These are phyloP conservation scores for Fistularia commersonii DNA, from an alignment of 2,797 vertebrate species.

Conservation along the genomic window DNA sequence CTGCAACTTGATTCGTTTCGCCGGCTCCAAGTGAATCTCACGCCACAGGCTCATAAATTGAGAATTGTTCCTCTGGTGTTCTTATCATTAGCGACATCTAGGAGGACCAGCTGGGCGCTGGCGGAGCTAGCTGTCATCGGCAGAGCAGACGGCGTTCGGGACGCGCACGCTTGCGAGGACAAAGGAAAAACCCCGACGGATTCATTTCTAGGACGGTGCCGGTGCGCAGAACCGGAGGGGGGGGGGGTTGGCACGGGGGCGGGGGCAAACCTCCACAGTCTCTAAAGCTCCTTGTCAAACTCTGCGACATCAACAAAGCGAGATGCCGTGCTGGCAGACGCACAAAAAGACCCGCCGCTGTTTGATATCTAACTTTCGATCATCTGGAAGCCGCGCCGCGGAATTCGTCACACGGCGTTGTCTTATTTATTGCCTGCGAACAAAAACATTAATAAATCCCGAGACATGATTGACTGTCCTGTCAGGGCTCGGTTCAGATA, in stretches of 20 bases:
- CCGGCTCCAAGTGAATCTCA: too few relatives aligned
- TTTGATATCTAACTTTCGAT: constrained; percentile 20
- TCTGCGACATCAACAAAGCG: constrained; percentile 13
- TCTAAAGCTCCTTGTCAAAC: constrained; percentile 25
- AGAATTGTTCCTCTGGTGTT: too few relatives aligned
- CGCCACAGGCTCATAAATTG: too few relatives aligned
- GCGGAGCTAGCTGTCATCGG: constrained; percentile 26
- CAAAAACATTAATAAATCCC: too few relatives aligned
- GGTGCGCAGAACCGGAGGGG: background rate
- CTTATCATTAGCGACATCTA: constrained; percentile 4
- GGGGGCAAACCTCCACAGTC: constrained; percentile 13
- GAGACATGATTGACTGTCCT: too few relatives aligned
- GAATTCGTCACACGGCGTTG: too few relatives aligned
- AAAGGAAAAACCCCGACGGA: constrained; percentile 21
- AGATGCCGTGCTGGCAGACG: constrained; percentile 1
- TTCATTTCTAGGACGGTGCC: constrained; percentile 27
- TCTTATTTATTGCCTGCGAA: too few relatives aligned
- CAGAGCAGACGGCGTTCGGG: constrained; percentile 19
- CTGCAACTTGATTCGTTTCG: too few relatives aligned
- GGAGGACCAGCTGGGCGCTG: constrained; percentile 19
- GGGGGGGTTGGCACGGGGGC: too few relatives aligned
- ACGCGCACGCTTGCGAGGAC: constrained; percentile 11
- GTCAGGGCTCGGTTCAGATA: too few relatives aligned
- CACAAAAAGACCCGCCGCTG: background rate
- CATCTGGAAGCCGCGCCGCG: background rate